These are phyloP conservation scores for Anguilla japonica DNA, from an alignment of 2,113 vertebrate species.

Conservation along the genomic window DNA sequence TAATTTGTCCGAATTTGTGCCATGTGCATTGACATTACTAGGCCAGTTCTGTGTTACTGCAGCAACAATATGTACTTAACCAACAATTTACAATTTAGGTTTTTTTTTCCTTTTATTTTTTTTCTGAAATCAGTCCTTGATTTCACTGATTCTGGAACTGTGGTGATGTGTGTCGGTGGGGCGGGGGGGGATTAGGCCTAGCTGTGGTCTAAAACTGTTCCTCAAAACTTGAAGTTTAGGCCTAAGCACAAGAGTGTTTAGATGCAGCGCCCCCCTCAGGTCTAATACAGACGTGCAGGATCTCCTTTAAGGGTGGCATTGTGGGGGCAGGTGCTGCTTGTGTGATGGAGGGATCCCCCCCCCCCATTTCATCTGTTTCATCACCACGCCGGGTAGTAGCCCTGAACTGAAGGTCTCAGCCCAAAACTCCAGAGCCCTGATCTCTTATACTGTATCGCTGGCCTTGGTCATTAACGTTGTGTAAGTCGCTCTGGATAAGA, in stretches of 20 bases:
- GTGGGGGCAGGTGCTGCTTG: slow-evolving; percentile 37
- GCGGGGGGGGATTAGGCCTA: slow-evolving; percentile 69
- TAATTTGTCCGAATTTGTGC: slow-evolving; percentile 45
- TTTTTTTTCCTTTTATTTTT: too few species aligned
- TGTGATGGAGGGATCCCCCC: slow-evolving; percentile 48
- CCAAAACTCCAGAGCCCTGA: slow-evolving; percentile 7
- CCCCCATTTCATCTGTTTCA: slow-evolving; percentile 9
- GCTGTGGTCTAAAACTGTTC: slow-evolving; percentile 66
- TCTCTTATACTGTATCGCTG: too few species aligned
- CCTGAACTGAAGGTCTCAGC: slow-evolving; percentile 50
- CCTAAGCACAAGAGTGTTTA: background rate
- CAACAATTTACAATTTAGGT: too few species aligned
- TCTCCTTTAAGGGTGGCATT: slow-evolving; percentile 67
- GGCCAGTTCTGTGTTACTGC: slow-evolving; percentile 77
- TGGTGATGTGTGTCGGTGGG: too few species aligned
- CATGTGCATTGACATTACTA: slow-evolving; percentile 73
- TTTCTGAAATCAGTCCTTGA: too few species aligned
- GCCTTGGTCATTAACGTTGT: too few species aligned
- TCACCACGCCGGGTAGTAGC: slow-evolving; percentile 31
- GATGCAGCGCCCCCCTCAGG: background rate
- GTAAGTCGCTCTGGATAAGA: too few species aligned
- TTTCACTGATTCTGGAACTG: too few species aligned
- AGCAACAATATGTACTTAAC: slow-evolving; percentile 71
- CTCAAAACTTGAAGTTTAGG: slow-evolving; percentile 54
- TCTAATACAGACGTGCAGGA: slow-evolving; percentile 66